Evolutionary conservation across 2,888 invertebrate species (phyloP), one percentile per base, ranked within the genome.

Genomic region (Tetramorium bicarinatum): DNA sequence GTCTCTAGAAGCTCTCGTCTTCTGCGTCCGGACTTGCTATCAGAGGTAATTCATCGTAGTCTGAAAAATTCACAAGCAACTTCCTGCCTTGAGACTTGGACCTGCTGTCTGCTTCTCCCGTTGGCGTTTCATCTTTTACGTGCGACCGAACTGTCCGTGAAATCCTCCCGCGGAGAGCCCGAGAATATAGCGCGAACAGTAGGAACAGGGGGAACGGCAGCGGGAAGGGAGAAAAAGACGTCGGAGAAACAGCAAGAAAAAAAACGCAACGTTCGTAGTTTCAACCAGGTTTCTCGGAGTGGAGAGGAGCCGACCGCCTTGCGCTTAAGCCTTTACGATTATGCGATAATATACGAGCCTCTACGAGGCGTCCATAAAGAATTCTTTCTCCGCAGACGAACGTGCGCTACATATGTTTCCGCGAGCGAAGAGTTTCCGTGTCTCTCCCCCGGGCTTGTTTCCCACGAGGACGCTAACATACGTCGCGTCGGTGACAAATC

Each of bases 291-390:
- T 77, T 82, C 66, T 15, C 29, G 62, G 62, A 49, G 83, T 81
- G 83, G 82, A 84, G 82, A 83, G 83, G 67, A 85, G 44, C 82
- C 84, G 72, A 82, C 82, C 79, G 69, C 79, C 83, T 87, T 91
- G 85, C 84, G 84, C 87, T 85, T 87, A 89, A 89, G 85, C 85
- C 87, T 89, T 91, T 87, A 88, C 87, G 89, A 88, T 89, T 85
- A 84, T 87, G 90, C 88, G 88, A 83, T 84, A 89, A 88, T 84
- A 88, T 85, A 83, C 75, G 86, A 82, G 87, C 82, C 79, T 79
- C 77, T 64, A 76, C 75, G 84, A 75, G 82, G 67, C 72, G 29
- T 52, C 54, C 59, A 83, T 85, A 89, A 88, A 85, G 83, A 80
- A 59, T 76, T 61, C 79, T 71, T 64, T 75, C 52, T 75, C 56